Base-by-base conservation (phyloP, 1,140 invertebrate genomes). In the Rhyzopertha dominica region DNA sequence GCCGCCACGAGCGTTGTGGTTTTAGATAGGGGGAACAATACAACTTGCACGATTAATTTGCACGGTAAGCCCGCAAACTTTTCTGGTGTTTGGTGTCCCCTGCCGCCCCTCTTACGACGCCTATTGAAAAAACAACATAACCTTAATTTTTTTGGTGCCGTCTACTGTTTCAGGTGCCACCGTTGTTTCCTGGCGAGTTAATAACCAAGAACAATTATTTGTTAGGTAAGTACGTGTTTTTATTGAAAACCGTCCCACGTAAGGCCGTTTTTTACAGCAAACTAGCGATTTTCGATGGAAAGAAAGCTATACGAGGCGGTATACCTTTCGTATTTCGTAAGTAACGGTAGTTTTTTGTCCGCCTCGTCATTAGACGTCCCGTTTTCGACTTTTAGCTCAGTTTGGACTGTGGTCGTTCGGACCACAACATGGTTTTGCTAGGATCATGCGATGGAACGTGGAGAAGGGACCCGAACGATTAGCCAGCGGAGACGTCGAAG, bases 301-400 rank as follows among this genome's bases (percentile, higher is more conserved):
- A 94, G 68, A 90, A 93, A 68, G 85, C 90, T 22, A 96, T 95
- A 66, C 78, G 91, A 66, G 92, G 92, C 62, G 92, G 92, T 62
- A 92, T 95, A 69, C 91, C 91, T 46, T 87, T 96, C 69, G 88
- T 96, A 52, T 96, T 95, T 74, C 92, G 91, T 95, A 81, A 93
- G 89, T 90, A 68, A 49, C 52, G 10, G 26, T 9, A 32, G 26
- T 18, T 45, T 37, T 20, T 29, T 28, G 7, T 26, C 7, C 7
- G 7, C n/a, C 24, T 26, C n/a, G 8, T 35, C n/a, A 35, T 4
- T 5, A 35, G 13, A 14, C 13, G 13, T 16, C 19, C 16, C 3
- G n/a, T n/a, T n/a, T n/a, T n/a, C n/a, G n/a, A n/a, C 46, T 58
- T 58, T 69, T 72, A 95, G 91, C 92, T 60, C 90, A 95, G 77